Base-by-base conservation (phyloP, 2,797 vertebrate species). In the Crossoptilon crossoptilon region DNA sequence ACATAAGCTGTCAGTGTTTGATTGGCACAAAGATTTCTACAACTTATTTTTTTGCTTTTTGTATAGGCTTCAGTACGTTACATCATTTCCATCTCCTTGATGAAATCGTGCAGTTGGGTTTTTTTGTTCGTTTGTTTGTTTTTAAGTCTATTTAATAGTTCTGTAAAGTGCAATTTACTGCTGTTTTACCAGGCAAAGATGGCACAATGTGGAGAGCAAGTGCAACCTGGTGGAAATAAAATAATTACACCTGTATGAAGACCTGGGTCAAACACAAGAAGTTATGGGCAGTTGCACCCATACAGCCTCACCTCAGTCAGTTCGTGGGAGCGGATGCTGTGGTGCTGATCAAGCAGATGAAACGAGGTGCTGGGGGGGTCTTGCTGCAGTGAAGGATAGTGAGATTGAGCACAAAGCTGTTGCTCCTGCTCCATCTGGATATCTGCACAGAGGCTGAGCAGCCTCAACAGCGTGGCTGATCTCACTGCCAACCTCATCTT, bases 1-100 rank as follows among this genome's bases (percentile, higher is more conserved):
- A 22, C 2, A 53, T 5, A 49, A 1, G 7, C 46, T 63, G 31
- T 21, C 29, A 35, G 1, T 29, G 49, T 85, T 72, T 84, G 75
- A 82, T 46, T 92, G 85, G 73, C 67, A 89, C 51, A 55, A 82
- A 58, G 10, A 63, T 79, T 67, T 83, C 78, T 78, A 76, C 56
- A 19, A 14, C 26, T 72, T 68, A 37, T 58, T 84, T 89, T 72
- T 73, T 51, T 24, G 9, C 35, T 70, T 68, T 74, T 58, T 89
- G 18, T 56, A 29, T 48, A 48, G 39, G 1, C 8, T 81, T 64
- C 33, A 18, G 2, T 37, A 18, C 35, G 21, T 60, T 69, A 46
- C 33, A 19, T 33, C 43, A 51, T 39, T 1, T 0, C 53, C 35
- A n/a, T 29, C 48, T 80, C 37, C 35, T 43, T 43, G 48, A 33